Evolutionary conservation across 2,888 invertebrate genomes (phyloP).

Genomic region (Homarus gammarus): DNA sequence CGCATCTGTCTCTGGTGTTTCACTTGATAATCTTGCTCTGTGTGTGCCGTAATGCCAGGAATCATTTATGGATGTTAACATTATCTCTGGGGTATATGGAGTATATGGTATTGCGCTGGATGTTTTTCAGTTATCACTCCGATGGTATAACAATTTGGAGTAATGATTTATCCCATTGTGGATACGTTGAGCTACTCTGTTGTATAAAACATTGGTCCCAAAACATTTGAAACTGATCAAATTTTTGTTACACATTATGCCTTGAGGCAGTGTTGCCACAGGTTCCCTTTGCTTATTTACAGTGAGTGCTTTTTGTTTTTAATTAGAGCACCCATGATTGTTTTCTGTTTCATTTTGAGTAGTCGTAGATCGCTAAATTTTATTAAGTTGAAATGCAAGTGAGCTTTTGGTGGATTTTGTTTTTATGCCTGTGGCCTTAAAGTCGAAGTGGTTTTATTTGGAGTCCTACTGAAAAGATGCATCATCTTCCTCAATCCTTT

Average conservation of each 20-base stretch:
- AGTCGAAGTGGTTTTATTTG: background rate
- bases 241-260: background rate
- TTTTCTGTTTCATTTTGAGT: slow-evolving; percentile 33
- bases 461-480: background rate
- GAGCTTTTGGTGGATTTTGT: slow-evolving; percentile 50
- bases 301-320: background rate
- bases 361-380: slow-evolving; percentile 42
- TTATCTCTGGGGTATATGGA: no score
- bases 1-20: no score
- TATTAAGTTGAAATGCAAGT: slow-evolving; percentile 40
- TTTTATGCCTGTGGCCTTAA: slow-evolving; percentile 19
- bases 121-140: no score
- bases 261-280: background rate
- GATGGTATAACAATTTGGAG: background rate
- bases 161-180: background rate
- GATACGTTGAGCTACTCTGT: background rate
- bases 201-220: background rate
- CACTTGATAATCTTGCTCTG: no score
- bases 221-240: background rate
- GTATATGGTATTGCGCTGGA: no score
- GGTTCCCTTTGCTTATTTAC: background rate
- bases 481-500: slow-evolving; percentile 5
- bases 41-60: no score
- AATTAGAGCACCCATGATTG: background rate
- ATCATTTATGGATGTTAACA: no score